Conservation (phyloP, 2,113 vertebrate species). For the Cricetomys ansorgei region DNA sequence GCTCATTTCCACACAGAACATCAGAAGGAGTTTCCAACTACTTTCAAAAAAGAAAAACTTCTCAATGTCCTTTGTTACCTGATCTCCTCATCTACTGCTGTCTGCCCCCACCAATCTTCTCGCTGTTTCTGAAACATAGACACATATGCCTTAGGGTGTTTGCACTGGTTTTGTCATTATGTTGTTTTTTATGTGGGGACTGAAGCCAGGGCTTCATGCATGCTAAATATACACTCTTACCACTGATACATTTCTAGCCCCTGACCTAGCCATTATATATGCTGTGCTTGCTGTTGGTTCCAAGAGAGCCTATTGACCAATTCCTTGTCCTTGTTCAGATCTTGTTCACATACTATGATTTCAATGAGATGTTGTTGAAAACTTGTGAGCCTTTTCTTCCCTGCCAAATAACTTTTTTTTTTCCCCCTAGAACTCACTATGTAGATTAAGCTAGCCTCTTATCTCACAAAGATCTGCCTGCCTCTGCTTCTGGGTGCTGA, state of each 20-base stretch:
- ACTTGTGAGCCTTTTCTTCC: not conserved
- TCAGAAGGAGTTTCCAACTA: not conserved
- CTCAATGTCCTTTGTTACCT: not conserved
- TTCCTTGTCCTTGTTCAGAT: not conserved
- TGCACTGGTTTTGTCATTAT: not conserved
- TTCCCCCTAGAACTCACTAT: not conserved
- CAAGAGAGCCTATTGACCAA: not conserved
- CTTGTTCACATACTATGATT: not conserved
- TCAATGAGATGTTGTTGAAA: not conserved
- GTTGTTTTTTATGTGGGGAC: not conserved
- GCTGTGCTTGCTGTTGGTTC: not conserved
- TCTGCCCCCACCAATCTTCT: not conserved
- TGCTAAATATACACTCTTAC: not conserved
- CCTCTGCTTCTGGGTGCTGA: not conserved
- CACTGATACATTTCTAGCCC: not conserved
- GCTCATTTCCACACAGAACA: not conserved
- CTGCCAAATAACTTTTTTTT: no score
- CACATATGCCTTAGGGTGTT: not conserved
- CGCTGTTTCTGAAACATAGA: not conserved
- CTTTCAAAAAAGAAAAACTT: not conserved
- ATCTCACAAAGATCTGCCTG: not conserved
- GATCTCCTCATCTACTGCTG: not conserved
- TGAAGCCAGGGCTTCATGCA: not conserved
- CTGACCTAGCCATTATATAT: not conserved
- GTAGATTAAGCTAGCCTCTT: not conserved